A percentile compares a stretch with the other conserved stretches of the same genome.
These are phyloP conservation scores for Castor canadensis DNA, from an alignment of 2,113 vertebrate genomes.

Conservation along the genomic window DNA sequence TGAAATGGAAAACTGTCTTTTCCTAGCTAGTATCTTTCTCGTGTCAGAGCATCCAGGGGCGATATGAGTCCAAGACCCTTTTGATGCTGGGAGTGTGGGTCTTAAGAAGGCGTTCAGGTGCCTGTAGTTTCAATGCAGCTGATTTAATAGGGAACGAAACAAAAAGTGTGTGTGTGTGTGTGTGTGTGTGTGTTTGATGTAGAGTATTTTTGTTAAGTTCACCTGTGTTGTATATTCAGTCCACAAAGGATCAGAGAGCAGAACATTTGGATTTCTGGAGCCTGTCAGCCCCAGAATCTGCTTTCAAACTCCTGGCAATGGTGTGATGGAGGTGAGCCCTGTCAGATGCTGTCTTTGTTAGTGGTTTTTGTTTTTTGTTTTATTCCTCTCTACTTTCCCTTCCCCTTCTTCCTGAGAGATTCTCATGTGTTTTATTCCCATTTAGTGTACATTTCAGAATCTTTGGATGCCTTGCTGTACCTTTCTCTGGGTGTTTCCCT, in stretches of 20 bases:
- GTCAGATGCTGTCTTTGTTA: constrained; percentile 8
- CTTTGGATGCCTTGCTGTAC: not conserved
- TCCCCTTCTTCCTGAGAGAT: not conserved
- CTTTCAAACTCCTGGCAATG: constrained; percentile 4
- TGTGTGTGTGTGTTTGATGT: not conserved
- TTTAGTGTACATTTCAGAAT: not conserved
- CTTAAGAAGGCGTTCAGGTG: constrained; percentile 60
- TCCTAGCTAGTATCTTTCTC: constrained; percentile 59
- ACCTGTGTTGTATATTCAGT: not conserved
- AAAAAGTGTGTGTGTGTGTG: not conserved
- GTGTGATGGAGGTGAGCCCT: not conserved
- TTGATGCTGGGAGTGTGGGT: constrained; percentile 72
- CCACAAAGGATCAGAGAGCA: constrained; percentile 36
- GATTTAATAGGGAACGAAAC: constrained; percentile 27
- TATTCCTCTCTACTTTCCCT: not conserved
- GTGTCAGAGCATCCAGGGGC: constrained; percentile 66
- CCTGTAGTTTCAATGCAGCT: constrained; percentile 64
- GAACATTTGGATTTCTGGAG: constrained; percentile 51
- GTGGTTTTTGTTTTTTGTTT: not conserved
- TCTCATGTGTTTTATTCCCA: not conserved
- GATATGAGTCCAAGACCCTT: constrained; percentile 64
- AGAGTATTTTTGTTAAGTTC: constrained; percentile 62
- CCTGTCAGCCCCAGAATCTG: not conserved
- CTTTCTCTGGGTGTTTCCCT: not conserved
- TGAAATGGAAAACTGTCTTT: constrained; percentile 76